phyloP scores from a whole-genome alignment of 2,113 vertebrate species.

The Proterorhinus semilunaris region DNA sequence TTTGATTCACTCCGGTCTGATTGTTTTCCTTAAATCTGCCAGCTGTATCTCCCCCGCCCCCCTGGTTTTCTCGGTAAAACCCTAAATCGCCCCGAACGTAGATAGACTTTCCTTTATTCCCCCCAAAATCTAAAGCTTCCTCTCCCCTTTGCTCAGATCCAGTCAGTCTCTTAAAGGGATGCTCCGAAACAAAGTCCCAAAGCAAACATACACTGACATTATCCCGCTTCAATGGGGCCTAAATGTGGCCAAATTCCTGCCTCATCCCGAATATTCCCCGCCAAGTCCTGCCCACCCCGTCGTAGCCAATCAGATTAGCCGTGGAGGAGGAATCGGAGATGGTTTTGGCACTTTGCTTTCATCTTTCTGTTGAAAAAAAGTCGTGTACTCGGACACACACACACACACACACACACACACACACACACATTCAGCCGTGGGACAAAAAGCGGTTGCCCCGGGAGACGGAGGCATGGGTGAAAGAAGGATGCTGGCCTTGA shows the following conservation, averaged over 20 bases:
- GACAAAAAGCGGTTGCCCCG: constrained; percentile 63
- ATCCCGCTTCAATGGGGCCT: constrained; percentile 44
- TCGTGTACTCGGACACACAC: constrained; percentile 22
- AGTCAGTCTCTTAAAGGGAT: constrained; percentile 28
- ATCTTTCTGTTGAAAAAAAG: constrained; percentile 60
- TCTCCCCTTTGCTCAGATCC: constrained; percentile 39
- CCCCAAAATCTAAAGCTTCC: constrained; percentile 63
- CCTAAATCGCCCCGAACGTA: constrained; percentile 58
- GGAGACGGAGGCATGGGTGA: constrained; percentile 74
- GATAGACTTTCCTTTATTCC: constrained; percentile 56
- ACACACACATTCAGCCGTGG: constrained; percentile 43
- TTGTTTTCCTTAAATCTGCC: constrained; percentile 40
- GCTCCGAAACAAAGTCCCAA: constrained; percentile 16
- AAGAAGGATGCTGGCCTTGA: constrained; percentile 77
- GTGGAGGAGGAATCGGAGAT: constrained; percentile 70
- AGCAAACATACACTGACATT: constrained; percentile 31
- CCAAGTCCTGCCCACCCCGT: constrained; percentile 54
- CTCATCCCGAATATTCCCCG: constrained; percentile 56
- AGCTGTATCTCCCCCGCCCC: constrained; percentile 40
- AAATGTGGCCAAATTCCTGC: constrained; percentile 59
- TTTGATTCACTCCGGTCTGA: constrained; percentile 35
- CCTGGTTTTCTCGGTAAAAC: constrained; percentile 58
- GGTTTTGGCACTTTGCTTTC: constrained; percentile 72
- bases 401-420: constrained; percentile 32
- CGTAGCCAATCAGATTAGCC: constrained; percentile 75